Evolutionary conservation across 2,113 vertebrate genomes (phyloP).

Genomic region (Psephotus haematonotus): DNA sequence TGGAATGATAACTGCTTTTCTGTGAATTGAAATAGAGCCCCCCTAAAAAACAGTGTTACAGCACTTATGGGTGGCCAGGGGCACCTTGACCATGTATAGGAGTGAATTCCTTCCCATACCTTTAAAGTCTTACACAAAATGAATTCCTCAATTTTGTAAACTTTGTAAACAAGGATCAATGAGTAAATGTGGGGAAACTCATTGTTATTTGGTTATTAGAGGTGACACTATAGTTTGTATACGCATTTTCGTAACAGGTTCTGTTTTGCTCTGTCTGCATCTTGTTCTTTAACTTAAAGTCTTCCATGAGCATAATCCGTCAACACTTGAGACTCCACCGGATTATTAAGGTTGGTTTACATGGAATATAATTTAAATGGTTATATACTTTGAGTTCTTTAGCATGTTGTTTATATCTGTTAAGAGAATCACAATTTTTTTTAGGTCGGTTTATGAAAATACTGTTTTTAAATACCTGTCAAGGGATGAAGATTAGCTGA

Average conservation of each 20-base stretch:
- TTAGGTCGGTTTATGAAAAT: constrained; percentile 67
- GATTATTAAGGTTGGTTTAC: constrained; percentile 6
- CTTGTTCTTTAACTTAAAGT: not conserved
- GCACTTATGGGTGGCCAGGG: not conserved
- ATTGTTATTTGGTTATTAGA: not conserved
- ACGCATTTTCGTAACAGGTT: not conserved
- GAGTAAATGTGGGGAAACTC: not conserved
- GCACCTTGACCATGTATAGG: not conserved
- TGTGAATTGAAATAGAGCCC: not conserved
- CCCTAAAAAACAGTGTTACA: not conserved
- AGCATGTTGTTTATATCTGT: constrained; percentile 61
- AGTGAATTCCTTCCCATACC: not conserved
- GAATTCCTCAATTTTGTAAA: not conserved
- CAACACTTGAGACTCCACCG: not conserved
- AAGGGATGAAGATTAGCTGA: constrained; percentile 69
- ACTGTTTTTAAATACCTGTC: constrained; percentile 71
- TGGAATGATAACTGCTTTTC: not conserved
- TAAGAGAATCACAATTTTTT: constrained; percentile 53
- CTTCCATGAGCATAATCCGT: not conserved
- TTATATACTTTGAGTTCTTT: constrained; percentile 51
- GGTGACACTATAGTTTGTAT: not conserved
- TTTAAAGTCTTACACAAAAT: not conserved
- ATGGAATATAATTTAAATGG: not conserved
- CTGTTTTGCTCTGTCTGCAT: not conserved
- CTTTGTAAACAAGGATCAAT: not conserved